A percentile compares a stretch with the other conserved stretches of the same genome.
These are phyloP conservation scores for Abrostola triplasia DNA, from an alignment of 2,888 invertebrate species.

Conservation along the genomic window DNA sequence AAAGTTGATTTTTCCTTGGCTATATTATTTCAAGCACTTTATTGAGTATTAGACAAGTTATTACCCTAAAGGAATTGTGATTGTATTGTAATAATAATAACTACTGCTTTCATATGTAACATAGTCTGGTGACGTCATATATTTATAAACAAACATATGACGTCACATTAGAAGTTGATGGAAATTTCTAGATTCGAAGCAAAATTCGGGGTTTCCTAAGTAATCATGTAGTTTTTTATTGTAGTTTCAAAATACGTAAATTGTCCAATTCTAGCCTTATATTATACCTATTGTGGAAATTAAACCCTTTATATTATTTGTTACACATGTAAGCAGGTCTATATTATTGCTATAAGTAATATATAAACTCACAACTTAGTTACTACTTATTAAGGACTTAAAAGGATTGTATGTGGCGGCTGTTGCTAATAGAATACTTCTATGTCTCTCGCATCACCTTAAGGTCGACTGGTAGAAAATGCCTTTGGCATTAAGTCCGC, in stretches of 20 bases:
- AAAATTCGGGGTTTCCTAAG: too few species aligned
- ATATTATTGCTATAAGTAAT: slow-evolving; percentile 4
- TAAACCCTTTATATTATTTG: neutral
- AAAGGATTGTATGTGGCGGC: neutral
- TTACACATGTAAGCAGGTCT: neutral
- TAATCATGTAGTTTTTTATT: too few species aligned
- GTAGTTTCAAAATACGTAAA: too few species aligned
- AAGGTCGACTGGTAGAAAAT: too few species aligned
- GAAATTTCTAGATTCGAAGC: too few species aligned
- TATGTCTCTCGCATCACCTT: too few species aligned
- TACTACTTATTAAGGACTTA: neutral
- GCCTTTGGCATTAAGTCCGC: too few species aligned
- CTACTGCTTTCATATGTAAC: slow-evolving; percentile 15
- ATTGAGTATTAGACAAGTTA: slow-evolving; percentile 19
- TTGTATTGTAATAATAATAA: slow-evolving; percentile 24
- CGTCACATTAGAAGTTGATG: too few species aligned
- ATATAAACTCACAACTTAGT: slow-evolving; percentile 1
- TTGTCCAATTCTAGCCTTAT: too few species aligned
- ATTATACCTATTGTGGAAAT: too few species aligned
- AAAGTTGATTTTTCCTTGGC: slow-evolving; percentile 34
- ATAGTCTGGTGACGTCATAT: neutral
- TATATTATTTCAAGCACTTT: slow-evolving; percentile 19
- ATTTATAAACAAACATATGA: neutral
- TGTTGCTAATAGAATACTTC: too few species aligned
- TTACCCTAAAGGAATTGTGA: slow-evolving; percentile 19